Percentiles rank a stretch among this genome's conserved stretches.
phyloP scores from a whole-genome alignment of 2,113 vertebrate genomes.

The Theropithecus gelada region DNA sequence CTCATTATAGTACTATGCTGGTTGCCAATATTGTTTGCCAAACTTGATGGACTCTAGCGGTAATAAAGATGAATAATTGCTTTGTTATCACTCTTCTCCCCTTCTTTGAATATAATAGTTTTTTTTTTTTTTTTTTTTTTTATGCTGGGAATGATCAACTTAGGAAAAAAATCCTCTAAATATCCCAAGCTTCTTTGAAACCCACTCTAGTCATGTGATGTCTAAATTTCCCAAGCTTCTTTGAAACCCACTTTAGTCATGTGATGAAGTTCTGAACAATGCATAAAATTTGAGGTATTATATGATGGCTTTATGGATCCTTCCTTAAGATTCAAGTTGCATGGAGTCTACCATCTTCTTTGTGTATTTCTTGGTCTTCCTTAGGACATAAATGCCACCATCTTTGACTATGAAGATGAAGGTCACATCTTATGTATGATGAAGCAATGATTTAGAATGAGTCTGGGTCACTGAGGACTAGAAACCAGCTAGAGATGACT shows the following conservation, averaged over 20 bases:
- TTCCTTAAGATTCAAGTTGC: neutral
- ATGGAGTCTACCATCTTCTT: neutral
- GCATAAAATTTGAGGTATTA: neutral
- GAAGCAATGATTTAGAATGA: neutral
- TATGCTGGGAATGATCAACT: neutral
- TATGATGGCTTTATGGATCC: neutral
- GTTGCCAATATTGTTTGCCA: neutral
- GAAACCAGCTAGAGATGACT: neutral
- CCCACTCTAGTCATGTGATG: neutral
- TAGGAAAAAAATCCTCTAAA: neutral
- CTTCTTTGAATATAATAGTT: neutral
- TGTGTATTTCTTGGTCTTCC: neutral
- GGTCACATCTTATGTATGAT: neutral
- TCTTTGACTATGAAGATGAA: neutral
- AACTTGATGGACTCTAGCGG: neutral
- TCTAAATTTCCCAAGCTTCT: neutral
- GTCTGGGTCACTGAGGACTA: neutral
- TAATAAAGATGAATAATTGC: neutral
- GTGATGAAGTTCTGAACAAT: neutral
- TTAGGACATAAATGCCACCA: neutral
- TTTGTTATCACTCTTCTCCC: neutral
- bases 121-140: neutral
- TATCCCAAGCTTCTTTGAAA: neutral
- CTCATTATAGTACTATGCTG: neutral
- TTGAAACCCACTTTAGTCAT: neutral